Base-by-base conservation (phyloP, 2,797 vertebrate genomes). In the Danio tinwini region DNA sequence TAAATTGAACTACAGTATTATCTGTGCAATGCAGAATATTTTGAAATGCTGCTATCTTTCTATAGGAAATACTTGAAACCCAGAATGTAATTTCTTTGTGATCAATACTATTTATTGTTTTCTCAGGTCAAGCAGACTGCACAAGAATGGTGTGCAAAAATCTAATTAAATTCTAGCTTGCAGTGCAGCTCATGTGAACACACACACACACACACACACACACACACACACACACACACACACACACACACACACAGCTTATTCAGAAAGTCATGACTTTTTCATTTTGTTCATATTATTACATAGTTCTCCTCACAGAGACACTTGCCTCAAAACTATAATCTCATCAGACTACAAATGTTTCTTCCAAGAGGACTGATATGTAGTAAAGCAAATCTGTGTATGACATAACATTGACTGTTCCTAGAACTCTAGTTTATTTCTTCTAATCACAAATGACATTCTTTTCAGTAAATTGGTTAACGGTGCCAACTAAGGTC, bases 41-140 rank as follows among this genome's bases (percentile, higher is more conserved):
- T 74, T n/a, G 11, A 78, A 72, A 56, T 75, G 69, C 44, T 64
- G 13, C 21, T 59, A n/a, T 78, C 7, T 74, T 76, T 76, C 47
- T 71, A 45, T 63, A 71, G 29, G 55, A 83, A 73, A 64, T 61
- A 52, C 19, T 81, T 58, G 42, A 49, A 55, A 14, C 7, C 58
- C 8, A 53, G 17, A 80, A 63, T 14, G 29, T 74, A 58, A 53
- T 83, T 74, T 68, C 47, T 76, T 49, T 76, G 13, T 21, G 17
- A 79, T 82, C 75, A 78, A 75, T 84, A 39, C 21, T 12, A 78
- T 78, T 75, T 61, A 78, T 81, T 80, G 58, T 58, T 79, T 81
- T 64, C 47, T 71, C 52, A 1, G 16, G 53, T 65, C 39, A 76
- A 69, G 55, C 63, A 62, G 49, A 74, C 47, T 37, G 42, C 55